Evolutionary conservation across 37 sponge, comb jelly and placozoan species (phyloP), one percentile per base, ranked within the genome.

Genomic region (Spongilla lacustris): DNA sequence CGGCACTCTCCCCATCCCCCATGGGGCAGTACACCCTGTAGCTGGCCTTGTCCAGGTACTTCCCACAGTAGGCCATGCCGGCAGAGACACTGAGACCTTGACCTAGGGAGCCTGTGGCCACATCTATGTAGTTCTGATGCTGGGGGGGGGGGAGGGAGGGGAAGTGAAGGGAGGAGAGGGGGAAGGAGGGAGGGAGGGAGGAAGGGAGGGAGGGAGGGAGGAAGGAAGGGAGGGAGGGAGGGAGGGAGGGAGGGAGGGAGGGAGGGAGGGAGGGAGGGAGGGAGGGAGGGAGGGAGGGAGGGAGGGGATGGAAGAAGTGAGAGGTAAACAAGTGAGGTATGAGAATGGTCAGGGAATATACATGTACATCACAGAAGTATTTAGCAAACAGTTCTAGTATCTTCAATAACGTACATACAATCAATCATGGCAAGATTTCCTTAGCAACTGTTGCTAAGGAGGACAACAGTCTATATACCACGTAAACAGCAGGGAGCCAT

Each of bases 1-100:
- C 99, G 11, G 99, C 99, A 75, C 86, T 88, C 78, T 98, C 99
- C 0, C 99, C 99, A 67, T 98, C 99, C 31, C 99, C 99, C 67
- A 96, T 89, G 77, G 96, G 49, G 71, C 92, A 92, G 91, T 91
- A 98, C 6, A 90, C 88, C 69, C 99, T 93, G 87, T 98, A 98
- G 84, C 99, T 91, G 71, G 97, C 93, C 69, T 98, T 95, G 82
- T 98, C 99, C 31, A 88, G 84, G 94, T 98, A 97, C 79, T 98
- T 98, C n/a, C 97, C 99, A 76, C 84, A 92, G 84, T 98, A 98
- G 48, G 99, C 99, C 99, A 98, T 98, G 17, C 99, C 99, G 70
- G 89, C 87, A 24, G 88, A 95, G 77, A 96, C 87, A 76, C 99
- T 90, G 71, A 98, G 84, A 27, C 99, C 99, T 50, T 98, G 99